Base-by-base conservation (phyloP, 2,888 invertebrate genomes). In the Coleophora flavipennella region DNA sequence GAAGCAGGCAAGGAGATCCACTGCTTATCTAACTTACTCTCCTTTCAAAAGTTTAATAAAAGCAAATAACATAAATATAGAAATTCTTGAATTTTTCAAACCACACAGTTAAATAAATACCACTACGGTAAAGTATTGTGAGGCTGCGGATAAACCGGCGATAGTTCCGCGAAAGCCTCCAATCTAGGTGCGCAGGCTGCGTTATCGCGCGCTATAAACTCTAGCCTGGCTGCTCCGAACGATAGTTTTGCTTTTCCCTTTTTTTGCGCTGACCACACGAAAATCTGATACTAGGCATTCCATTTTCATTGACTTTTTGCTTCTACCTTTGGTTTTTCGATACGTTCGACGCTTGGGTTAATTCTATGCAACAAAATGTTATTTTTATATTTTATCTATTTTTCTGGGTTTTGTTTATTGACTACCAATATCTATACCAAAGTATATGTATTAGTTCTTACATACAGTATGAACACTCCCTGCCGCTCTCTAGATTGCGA, bases 171-270 rank as follows among this genome's bases (percentile, higher is more conserved):
- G 45, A 44, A 41, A 44, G 42, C 41, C 41, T 41, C 45, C 46
- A 44, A 50, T 50, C 46, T 46, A 20, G 20, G 20, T 20, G 38
- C 36, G 49, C 55, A 39, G 49, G 62, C 60, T 71, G 66, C 66
- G 71, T 67, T 72, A 72, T 67, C 68, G 63, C 52, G n/a, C 35
- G 49, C 62, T 67, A 67, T 70, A 71, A 72, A 72, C 67, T 66
- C 67, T n/a, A n/a, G 55, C 55, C n/a, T n/a, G 53, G 38, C 48
- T 29, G 44, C 34, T 43, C 50, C 55, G 59, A 58, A 59, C 66
- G 66, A 67, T 68, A 68, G 65, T 59, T 66, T 71, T 57, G 51
- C 46, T 35, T 44, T 43, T 50, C 45, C 10, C 29, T 29, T 51
- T 59, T 68, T 71, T 67, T 59, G 51, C 53, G 53, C 60, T 56